Evolutionary conservation across 2,797 vertebrate species (phyloP).

Genomic region (Acanthiza pusilla): DNA sequence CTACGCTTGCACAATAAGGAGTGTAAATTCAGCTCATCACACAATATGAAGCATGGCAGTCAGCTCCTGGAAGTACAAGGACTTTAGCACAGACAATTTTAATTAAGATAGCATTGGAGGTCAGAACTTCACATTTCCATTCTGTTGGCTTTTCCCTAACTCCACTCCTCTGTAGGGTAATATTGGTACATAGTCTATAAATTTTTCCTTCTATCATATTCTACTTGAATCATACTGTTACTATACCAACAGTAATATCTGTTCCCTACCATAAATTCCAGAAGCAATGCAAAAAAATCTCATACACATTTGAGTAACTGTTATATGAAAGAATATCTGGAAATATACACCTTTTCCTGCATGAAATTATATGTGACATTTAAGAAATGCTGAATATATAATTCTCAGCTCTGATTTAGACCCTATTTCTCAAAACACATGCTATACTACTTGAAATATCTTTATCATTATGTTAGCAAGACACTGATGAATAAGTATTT

Average conservation of each 20-base stretch:
- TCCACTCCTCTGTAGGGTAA: background rate
- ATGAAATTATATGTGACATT: background rate
- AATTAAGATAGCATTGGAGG: slow-evolving; percentile 14
- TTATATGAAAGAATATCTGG: background rate
- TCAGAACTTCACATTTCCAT: background rate
- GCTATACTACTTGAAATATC: background rate
- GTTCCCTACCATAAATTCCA: background rate
- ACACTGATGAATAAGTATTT: slow-evolving; percentile 17
- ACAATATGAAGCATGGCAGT: background rate
- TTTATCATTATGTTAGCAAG: background rate
- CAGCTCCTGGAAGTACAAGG: background rate
- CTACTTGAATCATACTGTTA: background rate
- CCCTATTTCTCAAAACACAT: background rate
- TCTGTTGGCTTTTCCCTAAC: background rate
- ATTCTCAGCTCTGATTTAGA: background rate
- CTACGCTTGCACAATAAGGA: background rate
- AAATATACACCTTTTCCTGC: background rate
- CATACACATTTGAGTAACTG: background rate
- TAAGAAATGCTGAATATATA: background rate
- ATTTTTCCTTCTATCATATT: background rate
- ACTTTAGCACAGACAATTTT: slow-evolving; percentile 10
- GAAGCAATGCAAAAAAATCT: background rate
- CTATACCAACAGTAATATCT: background rate
- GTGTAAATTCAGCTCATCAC: background rate
- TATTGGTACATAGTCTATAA: background rate